Evolutionary conservation across 2,888 invertebrate species (phyloP).

Genomic region (Amblyjoppa proteus): DNA sequence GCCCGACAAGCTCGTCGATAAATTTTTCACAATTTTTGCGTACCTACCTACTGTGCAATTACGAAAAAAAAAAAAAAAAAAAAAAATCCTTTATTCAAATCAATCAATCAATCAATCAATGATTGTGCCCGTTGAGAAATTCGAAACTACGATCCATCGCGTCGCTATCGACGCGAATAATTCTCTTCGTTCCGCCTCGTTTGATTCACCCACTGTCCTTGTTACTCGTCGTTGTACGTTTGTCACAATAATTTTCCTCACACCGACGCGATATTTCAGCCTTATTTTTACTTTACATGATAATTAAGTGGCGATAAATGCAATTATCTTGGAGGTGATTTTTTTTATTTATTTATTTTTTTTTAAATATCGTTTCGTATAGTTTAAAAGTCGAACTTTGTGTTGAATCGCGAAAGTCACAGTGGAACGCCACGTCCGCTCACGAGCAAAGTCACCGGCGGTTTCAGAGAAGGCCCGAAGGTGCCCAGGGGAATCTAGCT

Average conservation of each 20-base stretch:
- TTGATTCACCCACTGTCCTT: not conserved
- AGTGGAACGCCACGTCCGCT: conserved; percentile 58
- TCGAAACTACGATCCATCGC: conserved; percentile 48
- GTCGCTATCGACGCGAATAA: not conserved
- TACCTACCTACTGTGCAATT: conserved; percentile 49
- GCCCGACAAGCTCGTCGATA: not conserved
- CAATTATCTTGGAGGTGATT: conserved; percentile 15
- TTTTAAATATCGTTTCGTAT: not conserved
- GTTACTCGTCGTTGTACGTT: not conserved
- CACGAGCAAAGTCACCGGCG: conserved; percentile 69
- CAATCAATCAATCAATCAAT: conserved; percentile 23
- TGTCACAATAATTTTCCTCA: not conserved
- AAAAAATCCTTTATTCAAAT: not conserved
- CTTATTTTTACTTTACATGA: not conserved
- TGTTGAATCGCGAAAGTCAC: conserved; percentile 20
- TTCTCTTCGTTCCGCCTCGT: not conserved
- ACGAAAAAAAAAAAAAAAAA: not conserved
- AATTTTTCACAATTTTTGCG: conserved; percentile 5
- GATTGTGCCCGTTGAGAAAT: conserved; percentile 12
- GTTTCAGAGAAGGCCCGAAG: conserved; percentile 60
- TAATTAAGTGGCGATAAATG: conserved; percentile 22
- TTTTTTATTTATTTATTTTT: not conserved
- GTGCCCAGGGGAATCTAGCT: conserved; percentile 61
- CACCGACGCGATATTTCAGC: conserved; percentile 2
- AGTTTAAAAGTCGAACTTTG: not conserved